phyloP scores from a whole-genome alignment of 2,888 invertebrate genomes.

The Melitaea athalia region DNA sequence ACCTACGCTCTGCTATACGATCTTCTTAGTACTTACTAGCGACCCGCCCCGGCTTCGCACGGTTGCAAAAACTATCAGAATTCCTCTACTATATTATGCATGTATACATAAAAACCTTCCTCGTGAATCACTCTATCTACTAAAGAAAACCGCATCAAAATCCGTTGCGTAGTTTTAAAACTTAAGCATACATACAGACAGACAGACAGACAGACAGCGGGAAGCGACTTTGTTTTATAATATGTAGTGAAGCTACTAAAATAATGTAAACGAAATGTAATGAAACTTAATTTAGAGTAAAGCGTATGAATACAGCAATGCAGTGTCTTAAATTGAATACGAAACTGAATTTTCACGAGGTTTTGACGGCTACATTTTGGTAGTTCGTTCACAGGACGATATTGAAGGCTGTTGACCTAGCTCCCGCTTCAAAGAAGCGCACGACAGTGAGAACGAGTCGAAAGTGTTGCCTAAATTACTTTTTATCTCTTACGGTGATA shows the following conservation, averaged over 20 bases:
- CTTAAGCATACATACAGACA: no score
- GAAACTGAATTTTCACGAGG: slow-evolving; percentile 1
- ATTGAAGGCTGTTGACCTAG: slow-evolving; percentile 37
- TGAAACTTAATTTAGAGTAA: background rate
- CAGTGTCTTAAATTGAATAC: slow-evolving; percentile 4
- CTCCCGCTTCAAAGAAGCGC: slow-evolving; percentile 16
- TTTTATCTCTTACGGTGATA: slow-evolving; percentile 8
- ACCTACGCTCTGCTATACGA: background rate
- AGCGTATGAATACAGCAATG: slow-evolving; percentile 5
- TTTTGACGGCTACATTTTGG: slow-evolving; percentile 14
- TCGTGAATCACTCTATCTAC: no score
- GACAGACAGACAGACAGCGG: no score
- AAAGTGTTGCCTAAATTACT: slow-evolving; percentile 21
- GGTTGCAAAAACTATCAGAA: no score
- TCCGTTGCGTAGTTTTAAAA: no score
- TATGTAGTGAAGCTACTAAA: background rate
- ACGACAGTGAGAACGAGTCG: background rate
- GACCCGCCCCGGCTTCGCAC: no score
- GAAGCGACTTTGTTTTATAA: no score
- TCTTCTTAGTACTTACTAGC: background rate
- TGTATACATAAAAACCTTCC: no score
- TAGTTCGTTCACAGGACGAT: slow-evolving; percentile 34
- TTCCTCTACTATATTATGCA: no score
- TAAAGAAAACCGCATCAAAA: no score
- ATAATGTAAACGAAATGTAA: background rate